Conservation (phyloP, 2,888 invertebrate species). For the Mystacides longicornis region DNA sequence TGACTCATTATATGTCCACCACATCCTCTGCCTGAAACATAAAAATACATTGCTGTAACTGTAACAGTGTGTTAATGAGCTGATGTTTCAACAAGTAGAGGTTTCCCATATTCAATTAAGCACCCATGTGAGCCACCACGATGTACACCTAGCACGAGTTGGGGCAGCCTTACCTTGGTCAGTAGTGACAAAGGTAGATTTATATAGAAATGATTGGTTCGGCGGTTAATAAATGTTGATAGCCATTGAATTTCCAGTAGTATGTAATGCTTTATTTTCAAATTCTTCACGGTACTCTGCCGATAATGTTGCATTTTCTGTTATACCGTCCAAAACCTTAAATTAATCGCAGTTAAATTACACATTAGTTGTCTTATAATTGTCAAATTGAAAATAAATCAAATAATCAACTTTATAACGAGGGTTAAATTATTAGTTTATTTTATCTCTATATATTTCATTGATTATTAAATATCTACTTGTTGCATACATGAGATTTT, state of each 20-base stretch:
- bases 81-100: no score
- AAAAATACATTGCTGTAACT: not conserved
- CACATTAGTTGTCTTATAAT: no score
- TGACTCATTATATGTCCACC: conserved; percentile 58
- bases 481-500: no score
- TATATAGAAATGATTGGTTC: not conserved
- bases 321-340: not conserved
- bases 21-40: conserved; percentile 50
- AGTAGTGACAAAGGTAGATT: not conserved
- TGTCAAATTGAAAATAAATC: no score
- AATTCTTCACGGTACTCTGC: not conserved
- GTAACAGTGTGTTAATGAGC: no score
- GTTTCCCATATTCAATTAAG: no score
- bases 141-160: not conserved
- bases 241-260: not conserved
- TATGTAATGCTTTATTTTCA: not conserved
- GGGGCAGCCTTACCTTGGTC: not conserved
- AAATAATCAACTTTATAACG: no score
- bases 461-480: no score
- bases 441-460: no score
- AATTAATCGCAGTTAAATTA: no score
- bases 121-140: not conserved
- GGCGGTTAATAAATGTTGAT: not conserved
- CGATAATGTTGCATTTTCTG: not conserved
- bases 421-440: no score